These are phyloP conservation scores for Eristalis intricaria DNA, from an alignment of 2,888 invertebrate genomes.

Conservation along the genomic window DNA sequence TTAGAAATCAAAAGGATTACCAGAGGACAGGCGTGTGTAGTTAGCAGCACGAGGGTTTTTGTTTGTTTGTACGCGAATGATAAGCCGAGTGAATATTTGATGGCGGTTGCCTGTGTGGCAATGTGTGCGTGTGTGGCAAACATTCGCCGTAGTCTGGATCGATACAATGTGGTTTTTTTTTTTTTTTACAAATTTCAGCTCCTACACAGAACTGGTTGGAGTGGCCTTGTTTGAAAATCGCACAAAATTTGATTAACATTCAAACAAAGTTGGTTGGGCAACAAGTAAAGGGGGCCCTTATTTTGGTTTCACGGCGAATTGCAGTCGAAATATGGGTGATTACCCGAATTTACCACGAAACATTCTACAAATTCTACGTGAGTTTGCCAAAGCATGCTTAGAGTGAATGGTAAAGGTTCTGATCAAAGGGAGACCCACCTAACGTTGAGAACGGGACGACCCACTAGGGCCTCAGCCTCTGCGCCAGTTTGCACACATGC, in stretches of 20 bases:
- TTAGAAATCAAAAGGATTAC: conserved; percentile 38
- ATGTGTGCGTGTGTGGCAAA: not conserved
- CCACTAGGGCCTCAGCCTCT: no score
- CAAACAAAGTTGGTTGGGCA: not conserved
- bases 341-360: no score
- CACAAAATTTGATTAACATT: not conserved
- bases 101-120: not conserved
- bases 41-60: conserved; percentile 4
- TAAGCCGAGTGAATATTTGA: not conserved
- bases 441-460: no score
- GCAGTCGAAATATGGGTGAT: no score
- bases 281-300: not conserved
- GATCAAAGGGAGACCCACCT: no score
- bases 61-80: not conserved
- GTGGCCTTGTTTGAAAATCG: not conserved
- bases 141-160: not conserved
- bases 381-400: no score
- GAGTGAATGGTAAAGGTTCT: no score
- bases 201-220: not conserved
- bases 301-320: no score
- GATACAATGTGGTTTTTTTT: conserved; percentile 9
- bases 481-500: no score
- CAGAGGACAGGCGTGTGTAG: not conserved
- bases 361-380: no score
- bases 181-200: not conserved